These are phyloP conservation scores for Oligia strigilis DNA, from an alignment of 2,888 invertebrate genomes.

Conservation along the genomic window DNA sequence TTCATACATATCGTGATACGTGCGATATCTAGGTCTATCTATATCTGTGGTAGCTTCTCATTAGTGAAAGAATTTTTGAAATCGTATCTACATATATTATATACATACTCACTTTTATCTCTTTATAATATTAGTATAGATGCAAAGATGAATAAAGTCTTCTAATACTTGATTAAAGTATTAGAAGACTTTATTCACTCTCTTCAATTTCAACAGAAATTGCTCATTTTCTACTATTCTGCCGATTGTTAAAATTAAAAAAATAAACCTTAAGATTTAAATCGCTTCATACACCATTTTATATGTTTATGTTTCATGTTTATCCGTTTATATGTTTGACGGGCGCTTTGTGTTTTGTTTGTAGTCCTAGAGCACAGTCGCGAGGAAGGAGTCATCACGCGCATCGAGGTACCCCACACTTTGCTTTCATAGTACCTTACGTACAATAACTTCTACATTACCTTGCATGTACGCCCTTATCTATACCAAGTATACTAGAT, in stretches of 20 bases:
- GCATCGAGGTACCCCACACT: conserved; percentile 89
- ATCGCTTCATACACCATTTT: conserved; percentile 77
- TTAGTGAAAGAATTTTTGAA: not conserved
- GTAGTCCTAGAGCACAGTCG: conserved; percentile 91
- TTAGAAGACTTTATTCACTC: not conserved
- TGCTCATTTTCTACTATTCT: conserved; percentile 39
- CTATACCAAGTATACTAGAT: conserved; percentile 50
- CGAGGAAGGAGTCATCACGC: conserved; percentile 91
- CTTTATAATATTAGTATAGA: not conserved
- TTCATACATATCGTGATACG: too few species aligned
- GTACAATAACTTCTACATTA: conserved; percentile 48
- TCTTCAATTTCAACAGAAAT: conserved; percentile 16
- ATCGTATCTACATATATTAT: not conserved
- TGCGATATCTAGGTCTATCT: too few species aligned
- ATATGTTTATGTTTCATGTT: conserved; percentile 81
- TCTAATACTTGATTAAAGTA: not conserved
- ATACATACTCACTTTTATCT: not conserved
- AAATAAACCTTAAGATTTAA: conserved; percentile 35
- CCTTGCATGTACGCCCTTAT: conserved; percentile 61
- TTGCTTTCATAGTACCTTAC: conserved; percentile 83
- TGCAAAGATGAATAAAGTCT: too few species aligned
- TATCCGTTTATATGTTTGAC: conserved; percentile 88
- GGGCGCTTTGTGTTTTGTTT: conserved; percentile 89
- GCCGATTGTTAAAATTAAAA: conserved; percentile 21
- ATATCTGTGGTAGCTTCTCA: not conserved